Percentiles rank a stretch among this genome's conserved stretches.
phyloP scores from a whole-genome alignment of 2,888 invertebrate genomes.

The Galerucella nymphaeae region DNA sequence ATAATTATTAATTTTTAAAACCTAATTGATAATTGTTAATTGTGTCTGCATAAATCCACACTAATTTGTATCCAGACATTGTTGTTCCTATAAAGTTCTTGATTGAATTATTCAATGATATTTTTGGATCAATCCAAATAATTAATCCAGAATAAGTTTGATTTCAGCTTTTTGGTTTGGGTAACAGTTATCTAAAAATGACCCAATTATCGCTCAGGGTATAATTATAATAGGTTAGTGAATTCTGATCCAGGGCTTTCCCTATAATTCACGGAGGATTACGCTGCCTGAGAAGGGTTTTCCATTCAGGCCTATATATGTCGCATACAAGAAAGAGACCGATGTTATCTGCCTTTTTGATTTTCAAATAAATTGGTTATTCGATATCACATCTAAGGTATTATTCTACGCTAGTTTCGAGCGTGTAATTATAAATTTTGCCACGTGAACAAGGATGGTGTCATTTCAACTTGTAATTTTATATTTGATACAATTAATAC shows the following conservation, averaged over 20 bases:
- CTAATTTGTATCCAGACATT: too few relatives aligned
- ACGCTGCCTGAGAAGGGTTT: conserved; percentile 32
- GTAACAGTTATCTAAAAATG: too few relatives aligned
- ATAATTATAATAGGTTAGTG: conserved; percentile 20
- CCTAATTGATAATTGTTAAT: too few relatives aligned
- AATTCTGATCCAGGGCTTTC: conserved; percentile 33
- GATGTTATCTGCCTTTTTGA: conserved; percentile 39
- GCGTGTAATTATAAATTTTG: background rate
- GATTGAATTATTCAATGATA: too few relatives aligned
- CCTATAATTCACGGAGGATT: conserved; percentile 37
- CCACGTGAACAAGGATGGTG: background rate
- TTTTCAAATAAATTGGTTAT: conserved; percentile 39
- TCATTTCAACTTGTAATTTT: too few relatives aligned
- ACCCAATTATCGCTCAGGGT: background rate
- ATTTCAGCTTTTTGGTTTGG: too few relatives aligned
- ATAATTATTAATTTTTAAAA: too few relatives aligned
- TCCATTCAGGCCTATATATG: conserved; percentile 27
- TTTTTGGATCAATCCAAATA: too few relatives aligned
- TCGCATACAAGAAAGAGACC: conserved; percentile 28
- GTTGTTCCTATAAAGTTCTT: too few relatives aligned
- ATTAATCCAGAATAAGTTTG: too few relatives aligned
- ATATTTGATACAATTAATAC: too few relatives aligned
- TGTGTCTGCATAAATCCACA: too few relatives aligned
- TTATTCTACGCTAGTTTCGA: background rate
- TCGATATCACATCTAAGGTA: conserved; percentile 28